Base-by-base conservation (phyloP, 2,888 invertebrate species). In the Frankliniella fusca region DNA sequence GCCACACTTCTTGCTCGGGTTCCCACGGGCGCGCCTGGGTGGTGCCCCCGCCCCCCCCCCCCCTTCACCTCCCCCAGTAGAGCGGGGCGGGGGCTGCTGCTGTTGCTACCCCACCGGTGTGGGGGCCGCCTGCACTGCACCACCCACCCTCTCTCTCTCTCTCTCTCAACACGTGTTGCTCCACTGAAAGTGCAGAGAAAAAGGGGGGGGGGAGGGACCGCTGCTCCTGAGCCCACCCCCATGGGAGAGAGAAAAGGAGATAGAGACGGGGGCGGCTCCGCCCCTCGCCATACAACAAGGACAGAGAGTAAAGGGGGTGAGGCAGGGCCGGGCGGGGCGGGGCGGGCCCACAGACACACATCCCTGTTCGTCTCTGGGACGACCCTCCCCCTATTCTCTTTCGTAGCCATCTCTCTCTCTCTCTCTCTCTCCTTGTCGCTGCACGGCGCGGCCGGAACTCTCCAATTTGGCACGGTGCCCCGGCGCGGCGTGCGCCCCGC, bases 161-260 rank as follows among this genome's bases (percentile, higher is more conserved):
- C n/a, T n/a, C n/a, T 81, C 83, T 84, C 83, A 83, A 80, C 82
- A 83, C 81, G 80, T 79, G 81, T 83, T 83, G 80, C n/a, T n/a
- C n/a, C n/a, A n/a, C n/a, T n/a, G n/a, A n/a, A n/a, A n/a, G n/a
- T n/a, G n/a, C n/a, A n/a, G n/a, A 81, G 82, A 84, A 82, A 81
- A 82, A 81, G 84, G n/a, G n/a, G n/a, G n/a, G n/a, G 81, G 48
- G 82, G 48, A 83, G 81, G n/a, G n/a, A n/a, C n/a, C n/a, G n/a
- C n/a, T n/a, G 83, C 80, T 54, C 54, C 12, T 20, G 54, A 54
- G 54, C 12, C 12, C 54, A 54, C 54, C 54, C 15, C 50, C 81
- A 81, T 81, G 49, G 50, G 23, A 80, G 81, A 61, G 38, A 81
- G 81, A 70, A 76, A 80, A 54, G 65, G n/a, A 49, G 38, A 48